Conservation (phyloP, 2,888 invertebrate genomes). For the Scaptomyza cyrtandrae region DNA sequence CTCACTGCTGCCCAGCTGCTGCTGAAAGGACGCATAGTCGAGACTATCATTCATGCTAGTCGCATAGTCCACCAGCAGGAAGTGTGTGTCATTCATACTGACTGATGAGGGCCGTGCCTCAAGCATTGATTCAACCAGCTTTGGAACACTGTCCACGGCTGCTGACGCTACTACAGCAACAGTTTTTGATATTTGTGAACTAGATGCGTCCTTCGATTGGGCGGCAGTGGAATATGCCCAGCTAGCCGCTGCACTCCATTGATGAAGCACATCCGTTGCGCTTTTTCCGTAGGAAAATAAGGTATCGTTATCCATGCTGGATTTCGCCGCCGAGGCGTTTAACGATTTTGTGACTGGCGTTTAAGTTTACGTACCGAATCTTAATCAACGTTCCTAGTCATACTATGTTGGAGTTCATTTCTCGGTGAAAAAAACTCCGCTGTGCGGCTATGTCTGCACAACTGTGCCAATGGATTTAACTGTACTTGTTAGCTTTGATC, state of each 20-base stretch:
- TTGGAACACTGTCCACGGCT: constrained; percentile 15
- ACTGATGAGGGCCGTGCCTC: not conserved
- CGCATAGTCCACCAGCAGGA: constrained; percentile 53
- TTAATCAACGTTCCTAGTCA: too few species aligned
- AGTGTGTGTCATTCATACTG: constrained; percentile 42
- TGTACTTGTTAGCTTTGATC: too few species aligned
- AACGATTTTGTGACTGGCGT: constrained; percentile 49
- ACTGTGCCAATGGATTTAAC: too few species aligned
- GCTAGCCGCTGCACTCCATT: constrained; percentile 54
- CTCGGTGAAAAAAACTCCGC: too few species aligned
- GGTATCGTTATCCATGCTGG: constrained; percentile 56
- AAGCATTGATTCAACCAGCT: constrained; percentile 21
- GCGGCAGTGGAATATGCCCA: constrained; percentile 38
- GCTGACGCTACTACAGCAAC: constrained; percentile 13
- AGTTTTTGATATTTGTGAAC: constrained; percentile 15
- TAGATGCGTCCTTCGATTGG: constrained; percentile 11
- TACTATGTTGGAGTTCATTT: too few species aligned
- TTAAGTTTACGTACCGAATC: too few species aligned
- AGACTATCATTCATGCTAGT: constrained; percentile 55
- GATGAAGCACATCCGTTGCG: constrained; percentile 57
- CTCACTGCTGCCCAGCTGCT: constrained; percentile 52
- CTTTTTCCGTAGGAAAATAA: constrained; percentile 45
- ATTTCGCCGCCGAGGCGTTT: constrained; percentile 38
- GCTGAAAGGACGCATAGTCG: constrained; percentile 64
- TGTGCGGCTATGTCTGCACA: not conserved